Evolutionary conservation across 2,113 vertebrate genomes (phyloP), one percentile per base, ranked within the genome.

Genomic region (Columba livia): DNA sequence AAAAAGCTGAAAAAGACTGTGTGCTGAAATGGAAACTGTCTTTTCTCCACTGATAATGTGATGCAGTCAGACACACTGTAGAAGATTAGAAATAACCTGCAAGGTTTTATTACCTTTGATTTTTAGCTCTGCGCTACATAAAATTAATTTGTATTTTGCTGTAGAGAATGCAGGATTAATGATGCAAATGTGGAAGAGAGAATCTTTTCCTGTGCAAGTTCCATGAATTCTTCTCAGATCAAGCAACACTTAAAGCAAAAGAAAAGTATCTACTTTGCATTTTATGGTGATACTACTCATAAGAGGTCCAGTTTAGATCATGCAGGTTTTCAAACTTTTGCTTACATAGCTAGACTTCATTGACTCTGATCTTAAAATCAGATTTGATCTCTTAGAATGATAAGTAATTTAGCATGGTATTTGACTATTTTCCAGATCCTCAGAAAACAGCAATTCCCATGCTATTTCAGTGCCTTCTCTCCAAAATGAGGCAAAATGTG

Each of bases 111-210:
- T 87, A 85, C 56, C 83, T 94, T 82, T 94, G 89, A 82, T 75
- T 72, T 94, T 90, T 88, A 88, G 81, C 73, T 71, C 47, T 57
- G 62, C 1, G 8, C 71, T 83, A 91, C 60, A 92, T 77, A 93
- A 95, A 97, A 97, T 94, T 94, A 96, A 94, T 94, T 96, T 95
- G 16, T 65, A 90, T 94, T 91, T 96, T 96, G 72, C 80, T 85
- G 60, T 62, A 92, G 58, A 90, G 96, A 97, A 93, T 88, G 17
- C 47, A 91, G 40, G 72, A 84, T 90, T 85, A 94, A 94, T 89
- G 72, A 84, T 57, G 57, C 32, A 85, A 95, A 47, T 26, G 51
- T 66, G n/a, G n/a, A 97, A 94, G 51, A 79, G 40, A 82, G 9
- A 25, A 72, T 93, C 82, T 79, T 60, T 69, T 47, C 36, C 79